Conservation (phyloP, 2,797 vertebrate genomes). For the Hydrolagus colliei region DNA sequence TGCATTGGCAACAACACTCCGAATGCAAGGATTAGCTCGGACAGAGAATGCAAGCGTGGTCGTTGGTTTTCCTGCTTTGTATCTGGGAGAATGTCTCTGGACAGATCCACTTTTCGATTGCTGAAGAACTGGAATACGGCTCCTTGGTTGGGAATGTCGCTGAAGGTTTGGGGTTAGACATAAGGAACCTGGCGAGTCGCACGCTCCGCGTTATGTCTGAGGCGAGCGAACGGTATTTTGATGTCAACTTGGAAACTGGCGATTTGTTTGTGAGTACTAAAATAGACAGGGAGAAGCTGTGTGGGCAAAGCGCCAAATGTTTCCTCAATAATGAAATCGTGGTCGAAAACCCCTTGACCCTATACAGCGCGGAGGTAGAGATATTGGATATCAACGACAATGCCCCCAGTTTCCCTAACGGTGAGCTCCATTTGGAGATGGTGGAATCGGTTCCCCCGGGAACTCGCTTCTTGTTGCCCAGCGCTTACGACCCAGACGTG, state of each 20-base stretch:
- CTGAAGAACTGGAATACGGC: slow-evolving; percentile 16
- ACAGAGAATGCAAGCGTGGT: slow-evolving; percentile 30
- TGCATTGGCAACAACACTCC: background rate
- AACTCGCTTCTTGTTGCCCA: slow-evolving; percentile 22
- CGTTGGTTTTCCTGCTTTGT: slow-evolving; percentile 27
- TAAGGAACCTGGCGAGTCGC: background rate
- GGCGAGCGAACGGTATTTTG: slow-evolving; percentile 10
- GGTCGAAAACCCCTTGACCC: background rate
- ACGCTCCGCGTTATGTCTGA: background rate
- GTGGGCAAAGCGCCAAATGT: background rate
- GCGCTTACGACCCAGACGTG: slow-evolving; percentile 26
- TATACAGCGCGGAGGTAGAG: slow-evolving; percentile 20
- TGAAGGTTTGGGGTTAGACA: slow-evolving; percentile 15
- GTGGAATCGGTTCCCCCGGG: slow-evolving; percentile 20
- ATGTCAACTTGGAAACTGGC: slow-evolving; percentile 4
- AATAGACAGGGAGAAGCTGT: slow-evolving; percentile 18
- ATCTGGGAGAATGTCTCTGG: slow-evolving; percentile 20
- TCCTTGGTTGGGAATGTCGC: slow-evolving; percentile 30
- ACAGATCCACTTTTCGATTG: slow-evolving; percentile 29
- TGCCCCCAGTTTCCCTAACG: slow-evolving; percentile 14
- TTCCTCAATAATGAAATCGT: slow-evolving; percentile 2
- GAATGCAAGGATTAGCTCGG: slow-evolving; percentile 27
- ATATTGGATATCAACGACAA: slow-evolving; percentile 29
- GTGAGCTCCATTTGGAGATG: slow-evolving; percentile 14
- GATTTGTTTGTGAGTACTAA: slow-evolving; percentile 6